Percentiles rank a stretch among this genome's conserved stretches.
Evolutionary conservation across 2,797 vertebrate species (phyloP).

Genomic region (Lophotriccus pileatus): DNA sequence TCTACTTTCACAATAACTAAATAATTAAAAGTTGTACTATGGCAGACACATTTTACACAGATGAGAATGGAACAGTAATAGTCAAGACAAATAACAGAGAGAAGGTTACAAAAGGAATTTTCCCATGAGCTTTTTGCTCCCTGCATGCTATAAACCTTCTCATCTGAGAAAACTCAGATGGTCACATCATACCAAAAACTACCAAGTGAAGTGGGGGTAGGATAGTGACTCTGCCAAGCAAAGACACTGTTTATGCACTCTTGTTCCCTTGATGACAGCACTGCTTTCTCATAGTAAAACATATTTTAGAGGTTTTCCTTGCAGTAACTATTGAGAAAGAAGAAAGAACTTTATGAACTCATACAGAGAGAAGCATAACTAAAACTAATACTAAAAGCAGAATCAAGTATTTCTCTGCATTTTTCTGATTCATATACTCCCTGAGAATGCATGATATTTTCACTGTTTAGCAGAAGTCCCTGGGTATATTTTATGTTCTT

Average conservation of each 20-base stretch:
- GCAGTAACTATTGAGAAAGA: background rate
- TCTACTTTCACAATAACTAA: background rate
- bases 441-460: background rate
- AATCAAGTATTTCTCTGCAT: background rate
- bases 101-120: conserved; percentile 78
- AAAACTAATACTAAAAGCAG: background rate
- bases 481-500: background rate
- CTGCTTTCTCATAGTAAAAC: background rate
- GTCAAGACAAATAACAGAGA: conserved; percentile 66
- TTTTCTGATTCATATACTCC: background rate
- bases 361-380: background rate
- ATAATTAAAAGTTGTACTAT: conserved; percentile 5
- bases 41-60: conserved; percentile 5
- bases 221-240: conserved; percentile 41
- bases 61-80: conserved; percentile 33
- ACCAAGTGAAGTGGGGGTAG: conserved; percentile 44
- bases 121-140: conserved; percentile 78
- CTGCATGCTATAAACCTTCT: conserved; percentile 72
- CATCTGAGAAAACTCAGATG: conserved; percentile 71
- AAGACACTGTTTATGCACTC: conserved; percentile 52
- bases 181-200: conserved; percentile 66
- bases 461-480: background rate
- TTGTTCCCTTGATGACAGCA: conserved; percentile 44
- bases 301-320: background rate
- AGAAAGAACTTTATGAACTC: background rate